Base-by-base conservation (phyloP, 2,888 invertebrate genomes). In the Chelonus formosanus region DNA sequence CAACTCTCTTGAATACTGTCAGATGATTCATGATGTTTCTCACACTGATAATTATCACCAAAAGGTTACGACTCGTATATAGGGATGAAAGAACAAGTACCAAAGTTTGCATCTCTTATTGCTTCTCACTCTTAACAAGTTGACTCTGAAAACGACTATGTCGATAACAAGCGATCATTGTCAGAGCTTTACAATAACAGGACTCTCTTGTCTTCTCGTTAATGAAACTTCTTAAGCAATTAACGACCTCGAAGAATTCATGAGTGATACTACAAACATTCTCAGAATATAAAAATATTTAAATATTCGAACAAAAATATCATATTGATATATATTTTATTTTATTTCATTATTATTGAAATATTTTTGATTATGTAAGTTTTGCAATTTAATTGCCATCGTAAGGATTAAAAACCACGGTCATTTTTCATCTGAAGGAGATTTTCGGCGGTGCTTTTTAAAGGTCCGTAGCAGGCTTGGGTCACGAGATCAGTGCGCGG, bases 41-140 rank as follows among this genome's bases (percentile, higher is more conserved):
- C 79, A 79, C 78, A 76, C 73, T 74, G 73, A 77, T 77, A 77
- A 78, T 79, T 78, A 79, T 79, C 78, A 75, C 75, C 68, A 67
- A 57, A 55, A 60, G 52, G 59, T 40, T 48, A 48, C 32, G 7
- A 52, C 35, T 44, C 32, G 4, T 48, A 48, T 52, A 52, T 48
- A 10, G 48, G 40, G 48, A 50, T 47, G 50, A 6, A 31, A 50
- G 48, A 36, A 10, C 6, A 50, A 20, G 32, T 35, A 54, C 54
- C 36, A 44, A 56, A 66, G 55, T 65, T 65, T 65, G 61, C 60
- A 61, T 48, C 48, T 54, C 31, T 34, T 35, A 40, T n/a, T 10
- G 44, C 50, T 53, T 44, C 53, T 4, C 53, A 40, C 40, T 40
- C 40, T 40, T 6, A 40, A 40, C 40, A 40, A 40, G 40, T 45